These are phyloP conservation scores for Hestina assimilis DNA, from an alignment of 1,140 invertebrate genomes.

Conservation along the genomic window DNA sequence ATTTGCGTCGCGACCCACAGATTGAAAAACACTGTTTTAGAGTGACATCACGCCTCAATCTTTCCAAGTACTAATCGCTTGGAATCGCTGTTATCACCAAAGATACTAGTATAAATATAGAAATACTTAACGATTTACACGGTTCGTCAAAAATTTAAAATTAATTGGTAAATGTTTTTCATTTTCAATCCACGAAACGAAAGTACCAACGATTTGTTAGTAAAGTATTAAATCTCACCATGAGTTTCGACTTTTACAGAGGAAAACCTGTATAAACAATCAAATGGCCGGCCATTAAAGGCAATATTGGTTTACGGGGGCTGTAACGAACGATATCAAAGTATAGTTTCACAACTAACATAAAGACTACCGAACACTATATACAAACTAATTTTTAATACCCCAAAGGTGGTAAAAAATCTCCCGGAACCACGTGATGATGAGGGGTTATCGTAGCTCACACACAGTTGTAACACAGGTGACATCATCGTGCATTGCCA, in stretches of 20 bases:
- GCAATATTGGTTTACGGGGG: constrained; percentile 41
- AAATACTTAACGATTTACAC: not conserved
- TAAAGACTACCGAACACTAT: not conserved
- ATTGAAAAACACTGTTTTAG: too few relatives aligned
- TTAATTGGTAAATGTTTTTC: constrained; percentile 10
- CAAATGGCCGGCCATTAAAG: constrained; percentile 36
- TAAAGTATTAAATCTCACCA: constrained; percentile 26
- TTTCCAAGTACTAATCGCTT: too few relatives aligned
- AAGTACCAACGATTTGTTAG: constrained; percentile 22
- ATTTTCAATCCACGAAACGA: constrained; percentile 1
- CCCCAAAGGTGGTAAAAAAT: too few relatives aligned
- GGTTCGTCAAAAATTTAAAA: constrained; percentile 1
- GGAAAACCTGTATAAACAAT: constrained; percentile 40
- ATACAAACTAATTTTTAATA: too few relatives aligned
- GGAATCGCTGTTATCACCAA: too few relatives aligned
- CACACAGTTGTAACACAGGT: too few relatives aligned
- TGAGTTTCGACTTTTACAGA: constrained; percentile 21
- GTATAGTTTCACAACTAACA: constrained; percentile 23
- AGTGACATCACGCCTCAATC: too few relatives aligned
- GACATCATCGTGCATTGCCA: too few relatives aligned
- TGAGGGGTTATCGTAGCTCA: too few relatives aligned
- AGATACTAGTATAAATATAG: not conserved
- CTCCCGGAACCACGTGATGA: too few relatives aligned
- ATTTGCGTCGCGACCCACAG: too few relatives aligned
- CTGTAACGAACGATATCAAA: constrained; percentile 39